These are phyloP conservation scores for Synanthedon formicaeformis DNA, from an alignment of 2,888 invertebrate genomes.

Conservation along the genomic window DNA sequence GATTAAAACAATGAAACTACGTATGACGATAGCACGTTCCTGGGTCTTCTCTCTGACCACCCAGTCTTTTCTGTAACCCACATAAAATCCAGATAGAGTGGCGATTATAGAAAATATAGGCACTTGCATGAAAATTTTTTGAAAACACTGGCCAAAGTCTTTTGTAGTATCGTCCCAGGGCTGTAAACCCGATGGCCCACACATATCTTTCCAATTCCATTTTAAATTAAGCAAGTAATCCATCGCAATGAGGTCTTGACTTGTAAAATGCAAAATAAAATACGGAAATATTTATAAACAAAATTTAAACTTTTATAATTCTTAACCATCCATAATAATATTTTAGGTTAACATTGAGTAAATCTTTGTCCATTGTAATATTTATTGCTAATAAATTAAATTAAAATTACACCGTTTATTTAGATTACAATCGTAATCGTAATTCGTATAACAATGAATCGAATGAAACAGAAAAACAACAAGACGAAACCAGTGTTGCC, in stretches of 20 bases:
- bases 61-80: constrained; percentile 76
- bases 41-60: constrained; percentile 74
- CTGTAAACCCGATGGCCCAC: constrained; percentile 78
- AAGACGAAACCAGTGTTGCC: too few species aligned
- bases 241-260: background rate
- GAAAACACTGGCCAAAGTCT: constrained; percentile 88
- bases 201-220: constrained; percentile 83
- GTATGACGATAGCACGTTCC: constrained; percentile 72
- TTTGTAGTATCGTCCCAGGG: constrained; percentile 77
- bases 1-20: constrained; percentile 73
- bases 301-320: too few species aligned
- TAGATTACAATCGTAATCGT: too few species aligned
- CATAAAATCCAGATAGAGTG: constrained; percentile 82
- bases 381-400: too few species aligned
- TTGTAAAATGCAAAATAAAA: too few species aligned
- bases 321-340: too few species aligned
- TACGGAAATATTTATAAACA: too few species aligned
- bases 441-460: too few species aligned
- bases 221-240: constrained; percentile 20
- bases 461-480: too few species aligned
- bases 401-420: too few species aligned
- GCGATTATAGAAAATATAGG: constrained; percentile 81
- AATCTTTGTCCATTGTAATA: too few species aligned
- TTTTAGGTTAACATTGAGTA: too few species aligned
- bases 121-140: constrained; percentile 82